Conservation (phyloP, 2,888 invertebrate genomes). For the Dicyrtomina minuta region DNA sequence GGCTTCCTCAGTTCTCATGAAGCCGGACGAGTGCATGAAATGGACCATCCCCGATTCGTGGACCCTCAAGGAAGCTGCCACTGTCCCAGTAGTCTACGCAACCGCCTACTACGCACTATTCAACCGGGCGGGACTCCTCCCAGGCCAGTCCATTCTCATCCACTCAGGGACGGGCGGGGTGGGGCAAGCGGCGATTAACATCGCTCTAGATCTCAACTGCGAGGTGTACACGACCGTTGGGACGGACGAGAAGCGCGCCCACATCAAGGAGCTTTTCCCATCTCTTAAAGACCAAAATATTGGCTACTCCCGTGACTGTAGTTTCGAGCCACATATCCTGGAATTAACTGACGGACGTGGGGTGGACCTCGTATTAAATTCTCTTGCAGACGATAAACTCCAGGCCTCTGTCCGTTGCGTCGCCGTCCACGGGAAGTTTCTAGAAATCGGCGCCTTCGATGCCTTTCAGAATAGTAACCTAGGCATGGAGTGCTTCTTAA, state of each 20-base stretch:
- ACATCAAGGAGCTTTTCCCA: constrained; percentile 84
- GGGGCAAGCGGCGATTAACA: constrained; percentile 75
- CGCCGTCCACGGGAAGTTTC: constrained; percentile 57
- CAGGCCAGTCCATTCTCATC: constrained; percentile 59
- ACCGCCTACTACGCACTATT: constrained; percentile 67
- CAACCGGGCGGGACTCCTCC: constrained; percentile 61
- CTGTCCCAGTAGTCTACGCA: too few species aligned
- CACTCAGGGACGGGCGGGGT: constrained; percentile 71
- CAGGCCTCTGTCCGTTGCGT: constrained; percentile 68
- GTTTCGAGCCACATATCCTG: constrained; percentile 59
- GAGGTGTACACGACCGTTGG: constrained; percentile 72
- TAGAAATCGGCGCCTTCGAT: constrained; percentile 28
- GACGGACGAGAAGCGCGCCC: constrained; percentile 79
- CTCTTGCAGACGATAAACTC: constrained; percentile 59
- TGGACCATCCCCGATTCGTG: constrained; percentile 67
- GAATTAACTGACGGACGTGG: constrained; percentile 78
- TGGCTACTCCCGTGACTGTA: constrained; percentile 57
- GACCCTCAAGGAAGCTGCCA: constrained; percentile 66
- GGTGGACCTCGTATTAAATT: constrained; percentile 89
- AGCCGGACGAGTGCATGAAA: too few species aligned
- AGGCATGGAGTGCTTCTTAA: constrained; percentile 85
- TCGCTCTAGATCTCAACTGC: constrained; percentile 67
- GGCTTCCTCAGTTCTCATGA: too few species aligned
- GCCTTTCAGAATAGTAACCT: constrained; percentile 61
- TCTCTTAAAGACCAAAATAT: constrained; percentile 66